Conservation (phyloP, 2,113 vertebrate species). For the Plecturocebus donacophilus region DNA sequence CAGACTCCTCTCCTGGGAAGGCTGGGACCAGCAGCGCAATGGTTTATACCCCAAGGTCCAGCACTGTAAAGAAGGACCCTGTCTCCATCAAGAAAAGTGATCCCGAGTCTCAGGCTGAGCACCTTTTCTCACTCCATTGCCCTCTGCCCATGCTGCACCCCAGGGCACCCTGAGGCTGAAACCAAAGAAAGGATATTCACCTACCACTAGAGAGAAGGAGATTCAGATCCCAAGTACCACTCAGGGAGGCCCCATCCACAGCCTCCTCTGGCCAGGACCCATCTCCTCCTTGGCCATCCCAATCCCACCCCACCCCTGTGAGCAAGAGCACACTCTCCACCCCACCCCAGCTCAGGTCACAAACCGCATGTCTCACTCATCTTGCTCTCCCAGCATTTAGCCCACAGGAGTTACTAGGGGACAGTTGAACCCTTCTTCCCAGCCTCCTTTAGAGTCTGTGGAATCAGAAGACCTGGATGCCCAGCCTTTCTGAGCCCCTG, state of each 20-base stretch:
- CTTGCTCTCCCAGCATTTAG: accelerated
- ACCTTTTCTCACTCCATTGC: neutral
- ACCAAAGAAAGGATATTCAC: neutral
- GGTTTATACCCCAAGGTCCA: neutral
- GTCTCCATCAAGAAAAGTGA: neutral
- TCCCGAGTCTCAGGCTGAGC: neutral
- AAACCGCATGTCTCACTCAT: accelerated
- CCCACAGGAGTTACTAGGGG: neutral
- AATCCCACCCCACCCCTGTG: neutral
- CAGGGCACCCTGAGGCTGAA: neutral
- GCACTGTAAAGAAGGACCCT: neutral
- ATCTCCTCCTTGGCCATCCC: neutral
- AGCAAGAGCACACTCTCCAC: neutral
- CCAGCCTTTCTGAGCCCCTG: neutral
- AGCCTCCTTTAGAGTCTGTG: neutral
- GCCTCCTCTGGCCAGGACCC: neutral
- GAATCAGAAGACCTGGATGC: neutral
- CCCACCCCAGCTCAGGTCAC: neutral
- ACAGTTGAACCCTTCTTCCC: accelerated
- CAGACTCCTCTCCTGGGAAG: neutral
- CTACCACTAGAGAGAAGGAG: neutral
- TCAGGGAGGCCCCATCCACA: neutral
- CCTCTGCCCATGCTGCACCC: neutral
- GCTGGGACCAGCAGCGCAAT: no score
- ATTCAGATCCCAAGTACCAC: neutral